Conservation (phyloP, 2,113 vertebrate genomes). For the Dipodomys ordii region DNA sequence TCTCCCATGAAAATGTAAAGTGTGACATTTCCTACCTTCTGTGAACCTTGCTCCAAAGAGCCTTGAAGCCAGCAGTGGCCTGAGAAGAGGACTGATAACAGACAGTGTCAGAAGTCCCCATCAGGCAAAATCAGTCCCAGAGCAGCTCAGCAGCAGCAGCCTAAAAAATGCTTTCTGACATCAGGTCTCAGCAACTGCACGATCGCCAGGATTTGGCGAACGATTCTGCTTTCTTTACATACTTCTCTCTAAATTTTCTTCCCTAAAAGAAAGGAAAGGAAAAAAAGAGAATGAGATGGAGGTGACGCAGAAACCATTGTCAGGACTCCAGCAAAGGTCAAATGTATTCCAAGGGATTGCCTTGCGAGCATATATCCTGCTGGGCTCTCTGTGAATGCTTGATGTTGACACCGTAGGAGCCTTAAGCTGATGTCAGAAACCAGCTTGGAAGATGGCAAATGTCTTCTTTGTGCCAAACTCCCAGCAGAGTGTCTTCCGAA, state of each 20-base stretch:
- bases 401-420: slow-evolving; percentile 29
- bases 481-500: slow-evolving; percentile 13
- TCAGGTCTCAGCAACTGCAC: background rate
- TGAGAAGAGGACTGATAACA: slow-evolving; percentile 17
- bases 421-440: background rate
- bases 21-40: background rate
- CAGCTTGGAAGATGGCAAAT: slow-evolving; percentile 68
- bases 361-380: background rate
- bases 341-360: background rate
- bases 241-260: background rate
- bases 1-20: background rate
- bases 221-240: background rate
- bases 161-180: background rate
- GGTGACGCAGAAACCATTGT: slow-evolving; percentile 33
- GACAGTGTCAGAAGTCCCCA: slow-evolving; percentile 37
- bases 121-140: background rate
- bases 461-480: slow-evolving; percentile 53
- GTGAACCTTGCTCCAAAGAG: background rate
- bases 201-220: background rate
- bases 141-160: background rate
- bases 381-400: background rate
- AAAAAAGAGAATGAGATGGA: background rate
- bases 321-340: slow-evolving; percentile 62
- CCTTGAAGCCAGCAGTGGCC: background rate
- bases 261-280: background rate